Percentiles rank a stretch among this genome's conserved stretches.
phyloP scores from a whole-genome alignment of 2,113 vertebrate species.

The Setophaga coronata region DNA sequence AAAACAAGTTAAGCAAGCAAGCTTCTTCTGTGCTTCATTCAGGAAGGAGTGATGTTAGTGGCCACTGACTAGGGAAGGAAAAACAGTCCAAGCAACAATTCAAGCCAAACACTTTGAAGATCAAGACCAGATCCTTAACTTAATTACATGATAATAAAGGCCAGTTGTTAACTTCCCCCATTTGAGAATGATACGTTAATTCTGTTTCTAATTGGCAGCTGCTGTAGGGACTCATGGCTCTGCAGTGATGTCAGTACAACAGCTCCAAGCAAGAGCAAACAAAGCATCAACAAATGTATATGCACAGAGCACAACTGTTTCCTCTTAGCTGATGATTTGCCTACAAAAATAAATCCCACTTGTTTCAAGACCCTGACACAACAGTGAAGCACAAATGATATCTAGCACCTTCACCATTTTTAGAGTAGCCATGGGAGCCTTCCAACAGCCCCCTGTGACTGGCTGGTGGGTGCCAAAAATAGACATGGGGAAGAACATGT shows the following conservation, averaged over 20 bases:
- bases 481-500: neutral
- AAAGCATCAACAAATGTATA: neutral
- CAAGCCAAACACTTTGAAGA: neutral
- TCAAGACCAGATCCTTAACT: slow-evolving; percentile 22
- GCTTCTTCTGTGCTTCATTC: neutral
- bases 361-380: neutral
- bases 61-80: neutral
- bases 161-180: slow-evolving; percentile 25
- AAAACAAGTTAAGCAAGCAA: slow-evolving; percentile 1
- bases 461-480: neutral
- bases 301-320: neutral
- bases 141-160: slow-evolving; percentile 38
- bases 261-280: neutral
- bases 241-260: slow-evolving; percentile 19
- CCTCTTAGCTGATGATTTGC: neutral
- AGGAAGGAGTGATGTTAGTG: neutral
- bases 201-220: slow-evolving; percentile 25
- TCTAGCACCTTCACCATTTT: neutral
- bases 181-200: neutral
- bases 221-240: neutral
- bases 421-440: neutral
- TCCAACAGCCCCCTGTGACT: neutral
- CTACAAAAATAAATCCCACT: slow-evolving; percentile 1
- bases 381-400: neutral
- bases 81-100: neutral